Evolutionary conservation across 2,797 vertebrate genomes (phyloP), one percentile per base, ranked within the genome.

Genomic region (Linurgus olivaceus): DNA sequence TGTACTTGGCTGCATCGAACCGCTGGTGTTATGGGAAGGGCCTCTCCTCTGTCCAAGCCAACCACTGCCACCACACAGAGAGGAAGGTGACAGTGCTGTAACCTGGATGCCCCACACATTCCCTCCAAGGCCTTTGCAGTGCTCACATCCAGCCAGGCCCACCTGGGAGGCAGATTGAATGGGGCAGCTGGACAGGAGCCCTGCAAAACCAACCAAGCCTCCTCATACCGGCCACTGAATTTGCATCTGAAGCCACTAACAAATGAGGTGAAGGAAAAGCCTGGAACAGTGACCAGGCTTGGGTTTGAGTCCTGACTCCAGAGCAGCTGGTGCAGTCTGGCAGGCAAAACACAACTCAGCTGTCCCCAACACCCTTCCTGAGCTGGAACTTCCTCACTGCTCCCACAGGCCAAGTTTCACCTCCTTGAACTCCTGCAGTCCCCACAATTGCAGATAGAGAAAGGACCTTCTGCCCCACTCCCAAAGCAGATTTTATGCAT

Each of bases 181-280:
- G 6, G 54, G 68, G 44, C 74, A 95, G 85, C 79, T 92, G 93
- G 82, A 88, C 57, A 47, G 40, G 47, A 72, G 47, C 84, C 76
- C 61, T 82, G 54, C 44, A 74, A 62, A 66, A 16, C 75, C 38
- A 71, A 85, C 55, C 68, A 90, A 71, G 51, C 42, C 42, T 91
- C 59, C 66, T 50, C 35, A 15, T 45, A 82, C 29, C 0, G 0
- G 76, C 67, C 84, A 63, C 94, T 80, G 65, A 74, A 88, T 90
- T 89, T 91, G 66, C 70, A 88, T 81, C 31, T 0, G 11, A 96
- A 93, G 76, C 65, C 0, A 2, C 51, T 91, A 93, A 91, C 48
- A 92, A 96, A 94, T 70, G 68, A 97, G 77, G 80, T 93, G 76
- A 88, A 96, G 61, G 54, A 85, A 90, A 96, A 87, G 63, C 67